Evolutionary conservation across 2,797 vertebrate genomes (phyloP).

Genomic region (Tragelaphus oryx): DNA sequence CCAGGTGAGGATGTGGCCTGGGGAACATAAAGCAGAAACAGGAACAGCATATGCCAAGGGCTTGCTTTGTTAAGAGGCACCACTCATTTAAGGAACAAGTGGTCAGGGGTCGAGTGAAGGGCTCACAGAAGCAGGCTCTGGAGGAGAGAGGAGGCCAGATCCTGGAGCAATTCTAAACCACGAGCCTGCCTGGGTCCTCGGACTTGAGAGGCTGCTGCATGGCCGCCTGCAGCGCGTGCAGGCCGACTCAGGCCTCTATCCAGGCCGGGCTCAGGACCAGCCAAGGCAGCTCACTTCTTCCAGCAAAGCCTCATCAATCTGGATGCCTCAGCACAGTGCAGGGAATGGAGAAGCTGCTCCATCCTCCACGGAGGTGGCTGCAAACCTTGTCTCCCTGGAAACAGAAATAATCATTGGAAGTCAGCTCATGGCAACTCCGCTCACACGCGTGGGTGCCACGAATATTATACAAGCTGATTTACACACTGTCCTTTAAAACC

Average conservation of each 20-base stretch:
- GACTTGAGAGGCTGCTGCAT: neutral
- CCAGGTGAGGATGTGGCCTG: neutral
- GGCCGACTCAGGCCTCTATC: neutral
- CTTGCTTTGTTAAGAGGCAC: neutral
- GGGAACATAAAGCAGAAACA: no score
- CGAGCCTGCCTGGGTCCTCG: neutral
- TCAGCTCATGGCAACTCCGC: constrained; percentile 20
- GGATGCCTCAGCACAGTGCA: neutral
- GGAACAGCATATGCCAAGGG: neutral
- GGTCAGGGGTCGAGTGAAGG: accelerated
- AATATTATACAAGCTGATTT: neutral
- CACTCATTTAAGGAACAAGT: no score
- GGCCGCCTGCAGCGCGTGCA: accelerated
- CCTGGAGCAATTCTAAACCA: neutral
- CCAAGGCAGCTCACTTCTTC: neutral
- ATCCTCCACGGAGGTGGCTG: neutral
- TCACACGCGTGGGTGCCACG: constrained; percentile 43
- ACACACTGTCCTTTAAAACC: neutral
- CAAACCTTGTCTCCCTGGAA: constrained; percentile 67
- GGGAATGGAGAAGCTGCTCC: neutral
- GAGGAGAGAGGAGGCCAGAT: neutral
- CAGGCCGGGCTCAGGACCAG: neutral
- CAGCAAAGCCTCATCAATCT: neutral
- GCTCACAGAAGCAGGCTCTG: neutral
- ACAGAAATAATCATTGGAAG: constrained; percentile 47